Evolutionary conservation across 2,888 invertebrate species (phyloP), one percentile per base, ranked within the genome.

Genomic region (Rotaria magnacalcarata): DNA sequence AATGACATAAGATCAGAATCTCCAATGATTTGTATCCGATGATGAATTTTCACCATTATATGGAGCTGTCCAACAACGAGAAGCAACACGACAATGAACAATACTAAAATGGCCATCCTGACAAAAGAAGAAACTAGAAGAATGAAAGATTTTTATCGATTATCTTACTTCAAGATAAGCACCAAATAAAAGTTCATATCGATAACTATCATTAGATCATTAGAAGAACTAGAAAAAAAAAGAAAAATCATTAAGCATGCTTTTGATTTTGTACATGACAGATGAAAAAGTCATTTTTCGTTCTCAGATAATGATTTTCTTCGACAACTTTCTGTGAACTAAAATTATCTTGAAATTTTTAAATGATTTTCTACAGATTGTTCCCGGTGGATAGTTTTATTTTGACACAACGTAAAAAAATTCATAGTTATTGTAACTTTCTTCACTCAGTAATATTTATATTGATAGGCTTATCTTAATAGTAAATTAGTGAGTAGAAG

Each of bases 21-120:
- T 67, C 89, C 89, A 58, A 52, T 85, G 19, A 85, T 34, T 16
- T n/a, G 75, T 34, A 86, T 89, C 89, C n/a, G 89, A 89, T 5
- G 91, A 88, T 0, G 92, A 92, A 86, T 92, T 91, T 84, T 92
- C 92, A 21, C 94, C 94, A 89, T 95, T 94, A 91, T 96, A 97
- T 85, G 92, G 93, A 87, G 94, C 94, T 10, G 93, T 93, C 96
- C 96, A 97, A 85, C 92, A 92, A 0, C 92, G 90, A 90, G 96
- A 96, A 0, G 95, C 95, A 54, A 93, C 91, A 75, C 94, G 93
- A 89, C 95, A 94, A 16, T 94, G 93, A 50, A 93, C 93, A 86
- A 96, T 94, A 90, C 94, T 94, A 89, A 93, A 93, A 88, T 95
- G 93, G 0, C 96, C 96, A 90, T 95, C 95, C 89, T 94, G 94